Evolutionary conservation across 2,113 vertebrate genomes (phyloP), one percentile per base, ranked within the genome.

Genomic region (Limnothrissa miodon): DNA sequence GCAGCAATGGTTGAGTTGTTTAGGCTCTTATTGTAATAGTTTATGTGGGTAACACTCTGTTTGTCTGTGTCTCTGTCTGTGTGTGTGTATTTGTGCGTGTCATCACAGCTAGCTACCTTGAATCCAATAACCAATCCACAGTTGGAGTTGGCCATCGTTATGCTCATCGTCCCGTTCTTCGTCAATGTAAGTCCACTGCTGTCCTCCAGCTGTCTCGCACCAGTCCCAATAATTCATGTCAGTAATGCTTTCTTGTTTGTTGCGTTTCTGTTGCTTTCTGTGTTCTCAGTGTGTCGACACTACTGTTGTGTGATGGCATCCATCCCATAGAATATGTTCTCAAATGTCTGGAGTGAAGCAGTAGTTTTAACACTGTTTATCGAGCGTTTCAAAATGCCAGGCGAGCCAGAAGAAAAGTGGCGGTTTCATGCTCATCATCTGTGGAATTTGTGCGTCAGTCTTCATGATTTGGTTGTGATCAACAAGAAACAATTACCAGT

Each of bases 151-250:
- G 97, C 98, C 85, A 96, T 99, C 78, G 97, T 99, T 90, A 99
- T 99, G 98, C 95, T 99, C 88, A 99, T 99, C 78, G 97, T 99
- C 82, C 98, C 98, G 39, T 99, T 99, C 94, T 98, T 99, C 88
- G 93, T 99, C 87, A 99, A 99, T 42, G 98, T 99, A 94, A 97
- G 98, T 70, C 62, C 33, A 15, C 9, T 4, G 62, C 9, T 70
- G 62, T 70, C 29, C 15, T 66, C 25, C 15, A 36, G 29, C 62
- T 29, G 15, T 39, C 33, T 81, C 1, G 7, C 25, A 36, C 62
- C 13, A 48, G 11, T 17, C 11, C 29, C 29, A 62, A n/a, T n/a
- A n/a, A n/a, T n/a, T n/a, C n/a, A n/a, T n/a, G n/a, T n/a, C n/a
- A n/a, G n/a, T n/a, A n/a, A n/a, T n/a, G n/a, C 53, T 79, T 79